phyloP scores from a whole-genome alignment of 2,888 invertebrate genomes.

The Oligia strigilis region DNA sequence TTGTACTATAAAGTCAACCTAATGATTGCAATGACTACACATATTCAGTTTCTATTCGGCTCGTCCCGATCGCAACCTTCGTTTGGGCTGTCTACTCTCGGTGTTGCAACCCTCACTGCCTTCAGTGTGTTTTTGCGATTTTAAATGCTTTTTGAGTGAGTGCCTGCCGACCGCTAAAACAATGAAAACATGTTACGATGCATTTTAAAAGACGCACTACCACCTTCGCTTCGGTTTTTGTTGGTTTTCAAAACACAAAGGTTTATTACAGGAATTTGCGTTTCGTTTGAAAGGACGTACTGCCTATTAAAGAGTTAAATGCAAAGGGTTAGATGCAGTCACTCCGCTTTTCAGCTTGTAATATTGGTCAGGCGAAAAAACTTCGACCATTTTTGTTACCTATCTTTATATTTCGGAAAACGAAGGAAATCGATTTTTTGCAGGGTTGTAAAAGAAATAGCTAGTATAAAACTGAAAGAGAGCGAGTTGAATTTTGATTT shows the following conservation, averaged over 20 bases:
- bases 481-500: not conserved
- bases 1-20: not conserved
- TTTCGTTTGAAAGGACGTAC: not conserved
- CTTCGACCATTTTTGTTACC: not conserved
- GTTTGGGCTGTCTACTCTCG: not conserved
- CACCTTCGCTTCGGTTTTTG: no score
- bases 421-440: not conserved
- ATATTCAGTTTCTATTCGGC: not conserved
- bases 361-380: slow-evolving; percentile 17
- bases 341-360: slow-evolving; percentile 2
- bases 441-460: not conserved
- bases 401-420: not conserved
- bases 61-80: not conserved
- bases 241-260: slow-evolving; percentile 5
- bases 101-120: not conserved
- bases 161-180: not conserved
- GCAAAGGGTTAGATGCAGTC: not conserved
- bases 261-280: not conserved
- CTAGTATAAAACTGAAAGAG: not conserved
- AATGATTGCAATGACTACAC: not conserved
- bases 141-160: not conserved
- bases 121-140: not conserved
- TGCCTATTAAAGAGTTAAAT: not conserved
- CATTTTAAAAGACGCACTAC: not conserved
- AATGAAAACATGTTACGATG: not conserved